These are phyloP conservation scores for Euproctis similis DNA, from an alignment of 2,888 invertebrate species.

Conservation along the genomic window DNA sequence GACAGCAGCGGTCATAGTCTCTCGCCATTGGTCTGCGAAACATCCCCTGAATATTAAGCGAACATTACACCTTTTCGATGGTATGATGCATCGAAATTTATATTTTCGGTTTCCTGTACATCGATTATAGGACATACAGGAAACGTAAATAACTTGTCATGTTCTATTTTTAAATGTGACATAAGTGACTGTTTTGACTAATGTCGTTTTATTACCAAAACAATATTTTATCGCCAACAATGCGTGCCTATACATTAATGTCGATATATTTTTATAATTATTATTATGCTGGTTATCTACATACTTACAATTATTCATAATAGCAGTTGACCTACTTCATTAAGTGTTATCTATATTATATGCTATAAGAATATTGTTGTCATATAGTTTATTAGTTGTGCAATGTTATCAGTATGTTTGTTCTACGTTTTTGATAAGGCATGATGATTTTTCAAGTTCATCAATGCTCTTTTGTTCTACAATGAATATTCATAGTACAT, in stretches of 20 bases:
- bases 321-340: conserved; percentile 61
- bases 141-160: too few relatives aligned
- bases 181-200: conserved; percentile 23
- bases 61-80: conserved; percentile 46
- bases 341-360: conserved; percentile 54
- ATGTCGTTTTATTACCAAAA: conserved; percentile 25
- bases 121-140: conserved; percentile 29
- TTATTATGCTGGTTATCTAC: too few relatives aligned
- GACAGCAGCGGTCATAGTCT: conserved; percentile 41
- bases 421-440: conserved; percentile 33
- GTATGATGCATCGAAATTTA: conserved; percentile 60
- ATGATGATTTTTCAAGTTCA: conserved; percentile 48
- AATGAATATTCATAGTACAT: too few relatives aligned
- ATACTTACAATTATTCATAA: neutral
- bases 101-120: conserved; percentile 50
- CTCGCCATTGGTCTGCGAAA: conserved; percentile 58
- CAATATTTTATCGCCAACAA: conserved; percentile 25
- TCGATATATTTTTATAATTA: too few relatives aligned
- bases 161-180: conserved; percentile 23
- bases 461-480: conserved; percentile 42
- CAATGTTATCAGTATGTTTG: conserved; percentile 51
- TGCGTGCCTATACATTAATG: conserved; percentile 5
- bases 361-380: conserved; percentile 43
- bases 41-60: conserved; percentile 63
- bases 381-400: conserved; percentile 57